phyloP scores from a whole-genome alignment of 2,113 vertebrate species.

The Zingel zingel region DNA sequence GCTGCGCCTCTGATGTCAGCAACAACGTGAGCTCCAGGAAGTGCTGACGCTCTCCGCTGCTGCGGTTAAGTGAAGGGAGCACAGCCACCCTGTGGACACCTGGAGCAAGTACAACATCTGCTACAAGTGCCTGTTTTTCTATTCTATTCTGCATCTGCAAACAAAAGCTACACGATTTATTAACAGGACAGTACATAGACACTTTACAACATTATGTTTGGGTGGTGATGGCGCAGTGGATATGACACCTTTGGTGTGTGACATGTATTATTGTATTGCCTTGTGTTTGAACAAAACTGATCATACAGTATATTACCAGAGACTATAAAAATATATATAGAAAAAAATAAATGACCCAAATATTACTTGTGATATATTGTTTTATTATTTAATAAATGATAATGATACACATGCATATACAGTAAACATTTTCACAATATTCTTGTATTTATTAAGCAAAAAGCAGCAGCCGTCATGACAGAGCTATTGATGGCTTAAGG shows the following conservation, averaged over 20 bases:
- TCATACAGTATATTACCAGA: too few species aligned
- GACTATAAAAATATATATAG: not conserved
- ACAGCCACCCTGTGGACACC: slow-evolving; percentile 38
- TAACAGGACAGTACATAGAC: too few species aligned
- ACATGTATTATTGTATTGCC: too few species aligned
- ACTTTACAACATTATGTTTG: too few species aligned
- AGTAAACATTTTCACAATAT: not conserved
- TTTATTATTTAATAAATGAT: not conserved
- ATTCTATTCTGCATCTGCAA: not conserved
- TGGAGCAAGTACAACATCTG: slow-evolving; percentile 10
- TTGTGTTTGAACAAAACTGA: too few species aligned
- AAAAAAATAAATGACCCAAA: not conserved
- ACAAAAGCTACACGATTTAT: not conserved
- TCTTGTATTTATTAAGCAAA: not conserved
- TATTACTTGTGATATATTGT: too few species aligned
- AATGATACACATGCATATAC: not conserved
- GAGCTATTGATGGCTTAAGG: not conserved
- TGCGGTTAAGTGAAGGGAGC: slow-evolving; percentile 35
- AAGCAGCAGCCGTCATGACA: not conserved
- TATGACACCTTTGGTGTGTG: too few species aligned
- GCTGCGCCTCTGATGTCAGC: slow-evolving; percentile 80
- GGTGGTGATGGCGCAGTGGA: too few species aligned
- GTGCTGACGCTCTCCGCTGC: slow-evolving; percentile 72
- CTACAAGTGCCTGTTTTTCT: too few species aligned
- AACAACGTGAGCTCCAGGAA: slow-evolving; percentile 82